Base-by-base conservation (phyloP, 2,888 invertebrate species). In the Troglohyphantes excavatus region DNA sequence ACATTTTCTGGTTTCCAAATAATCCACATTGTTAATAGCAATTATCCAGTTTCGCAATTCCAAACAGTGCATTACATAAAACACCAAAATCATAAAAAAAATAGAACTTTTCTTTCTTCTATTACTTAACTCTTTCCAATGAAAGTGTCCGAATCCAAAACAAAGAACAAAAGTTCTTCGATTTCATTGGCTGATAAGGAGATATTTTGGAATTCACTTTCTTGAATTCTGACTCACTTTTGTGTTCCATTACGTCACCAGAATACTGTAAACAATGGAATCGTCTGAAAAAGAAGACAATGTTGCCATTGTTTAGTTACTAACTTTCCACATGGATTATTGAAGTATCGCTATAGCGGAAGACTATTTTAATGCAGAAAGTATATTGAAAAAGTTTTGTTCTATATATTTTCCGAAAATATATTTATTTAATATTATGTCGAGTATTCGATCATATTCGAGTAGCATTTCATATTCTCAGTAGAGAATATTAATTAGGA, bases 91-190 rank as follows among this genome's bases (percentile, higher is more conserved):
- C 3, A 9, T 6, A 33, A 33, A 53, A n/a, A 53, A 53, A 53
- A 53, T 17, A n/a, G n/a, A 2, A 53, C 0, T 53, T 46, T 53
- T 53, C 53, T 17, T 53, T 53, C 53, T 53, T 17, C 13, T 7
- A 39, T 39, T 39, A 53, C 53, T n/a, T 53, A 9, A 53, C 39
- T 39, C 13, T 13, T 53, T 53, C n/a, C 53, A 53, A 53, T 17
- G 53, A 53, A 53, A 53, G 53, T 53, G 53, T 53, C n/a, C 53
- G 13, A 53, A 53, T 5, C 53, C 13, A 53, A 53, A 53, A 53
- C 53, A 53, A 53, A 53, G 53, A 53, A 53, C 53, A 53, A 53
- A 53, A 53, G 53, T 53, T 53, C 53, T 53, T 53, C 53, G 53
- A 53, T 53, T 53, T n/a, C 5, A 5, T 53, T n/a, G 2, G 5